Evolutionary conservation across 2,888 invertebrate genomes (phyloP).

Genomic region (Drosophila tripunctata): DNA sequence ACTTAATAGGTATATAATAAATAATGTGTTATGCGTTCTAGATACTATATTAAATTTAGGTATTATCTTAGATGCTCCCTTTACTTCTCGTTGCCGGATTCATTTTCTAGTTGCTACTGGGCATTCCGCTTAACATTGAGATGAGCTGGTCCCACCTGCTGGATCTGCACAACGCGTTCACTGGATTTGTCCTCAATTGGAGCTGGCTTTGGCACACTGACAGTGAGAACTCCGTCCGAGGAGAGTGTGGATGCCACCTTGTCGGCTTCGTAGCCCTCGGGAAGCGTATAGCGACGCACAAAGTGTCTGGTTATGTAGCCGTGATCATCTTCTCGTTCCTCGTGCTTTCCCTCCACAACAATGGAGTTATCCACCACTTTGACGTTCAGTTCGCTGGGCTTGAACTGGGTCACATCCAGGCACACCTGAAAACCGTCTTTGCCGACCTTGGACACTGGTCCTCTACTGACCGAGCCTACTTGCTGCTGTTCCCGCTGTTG

Average conservation of each 20-base stretch:
- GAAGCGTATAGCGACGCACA: slow-evolving; percentile 89
- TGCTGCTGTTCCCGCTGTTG: slow-evolving; percentile 49
- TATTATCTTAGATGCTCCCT: not conserved
- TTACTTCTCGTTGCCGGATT: slow-evolving; percentile 42
- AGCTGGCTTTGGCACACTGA: slow-evolving; percentile 88
- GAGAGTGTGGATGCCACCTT: slow-evolving; percentile 90
- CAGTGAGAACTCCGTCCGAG: slow-evolving; percentile 89
- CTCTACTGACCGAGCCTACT: slow-evolving; percentile 31
- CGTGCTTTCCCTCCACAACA: slow-evolving; percentile 91
- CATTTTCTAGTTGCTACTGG: slow-evolving; percentile 27
- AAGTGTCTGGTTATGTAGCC: slow-evolving; percentile 91
- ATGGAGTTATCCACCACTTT: slow-evolving; percentile 91
- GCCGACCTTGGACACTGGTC: slow-evolving; percentile 80
- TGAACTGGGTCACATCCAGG: slow-evolving; percentile 91
- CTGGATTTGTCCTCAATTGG: slow-evolving; percentile 77
- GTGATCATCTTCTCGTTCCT: slow-evolving; percentile 89
- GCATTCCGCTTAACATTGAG: slow-evolving; percentile 74
- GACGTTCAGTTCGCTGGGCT: slow-evolving; percentile 91
- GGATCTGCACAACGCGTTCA: slow-evolving; percentile 86
- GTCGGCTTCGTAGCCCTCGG: slow-evolving; percentile 90
- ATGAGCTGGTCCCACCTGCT: slow-evolving; percentile 87
- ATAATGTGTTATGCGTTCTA: slow-evolving; percentile 39
- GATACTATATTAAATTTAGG: slow-evolving; percentile 15
- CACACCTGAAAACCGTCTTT: slow-evolving; percentile 89
- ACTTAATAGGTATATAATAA: slow-evolving; percentile 43